phyloP scores from a whole-genome alignment of 2,888 invertebrate genomes.

The Odiellus spinosus region DNA sequence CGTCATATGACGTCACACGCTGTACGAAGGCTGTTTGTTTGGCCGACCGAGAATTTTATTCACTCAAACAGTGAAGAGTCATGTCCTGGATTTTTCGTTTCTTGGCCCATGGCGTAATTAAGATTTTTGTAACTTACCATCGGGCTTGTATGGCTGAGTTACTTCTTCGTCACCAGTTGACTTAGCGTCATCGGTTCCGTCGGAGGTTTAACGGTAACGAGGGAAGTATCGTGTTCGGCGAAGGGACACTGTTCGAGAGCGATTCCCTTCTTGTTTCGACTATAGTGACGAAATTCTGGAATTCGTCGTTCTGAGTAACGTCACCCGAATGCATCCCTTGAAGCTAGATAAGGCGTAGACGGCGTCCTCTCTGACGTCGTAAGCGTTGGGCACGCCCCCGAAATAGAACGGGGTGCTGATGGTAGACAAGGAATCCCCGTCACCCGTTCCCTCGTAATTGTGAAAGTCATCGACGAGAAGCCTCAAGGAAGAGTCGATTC shows the following conservation, averaged over 20 bases:
- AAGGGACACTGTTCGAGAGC: constrained; percentile 23
- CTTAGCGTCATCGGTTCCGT: too few species aligned
- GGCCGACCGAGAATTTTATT: too few species aligned
- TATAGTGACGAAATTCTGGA: constrained; percentile 59
- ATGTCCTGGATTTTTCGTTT: too few species aligned
- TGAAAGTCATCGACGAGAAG: constrained; percentile 74
- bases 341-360: constrained; percentile 41
- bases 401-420: constrained; percentile 56
- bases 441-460: constrained; percentile 35
- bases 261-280: constrained; percentile 35
- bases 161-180: too few species aligned
- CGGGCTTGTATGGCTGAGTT: neutral
- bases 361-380: constrained; percentile 37
- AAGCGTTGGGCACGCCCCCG: constrained; percentile 59
- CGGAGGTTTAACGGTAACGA: too few species aligned
- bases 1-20: too few species aligned
- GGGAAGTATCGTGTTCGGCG: too few species aligned
- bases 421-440: constrained; percentile 3
- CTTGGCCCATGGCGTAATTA: too few species aligned
- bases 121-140: neutral
- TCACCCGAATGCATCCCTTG: constrained; percentile 84
- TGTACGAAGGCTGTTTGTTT: too few species aligned
- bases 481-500: constrained; percentile 47
- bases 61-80: too few species aligned
- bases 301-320: constrained; percentile 66